Percentiles rank a stretch among this genome's conserved stretches.
phyloP scores from a whole-genome alignment of 2,113 vertebrate genomes.

The Megalops atlanticus region DNA sequence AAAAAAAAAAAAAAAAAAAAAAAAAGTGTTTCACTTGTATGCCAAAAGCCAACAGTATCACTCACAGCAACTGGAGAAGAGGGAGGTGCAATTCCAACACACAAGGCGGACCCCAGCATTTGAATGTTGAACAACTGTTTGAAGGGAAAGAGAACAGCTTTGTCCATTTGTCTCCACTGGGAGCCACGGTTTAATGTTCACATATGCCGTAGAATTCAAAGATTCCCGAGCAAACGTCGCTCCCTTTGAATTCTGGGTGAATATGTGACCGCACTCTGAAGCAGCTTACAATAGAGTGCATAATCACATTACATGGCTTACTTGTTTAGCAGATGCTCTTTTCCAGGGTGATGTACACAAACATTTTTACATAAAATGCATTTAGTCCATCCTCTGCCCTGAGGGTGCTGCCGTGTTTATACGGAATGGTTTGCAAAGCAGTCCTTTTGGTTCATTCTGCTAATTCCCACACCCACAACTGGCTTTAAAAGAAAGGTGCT shows the following conservation, averaged over 20 bases:
- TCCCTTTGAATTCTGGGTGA: neutral
- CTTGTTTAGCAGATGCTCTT: neutral
- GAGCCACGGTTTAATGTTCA: neutral
- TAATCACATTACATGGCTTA: neutral
- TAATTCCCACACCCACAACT: no score
- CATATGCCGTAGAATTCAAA: neutral
- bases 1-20: no score
- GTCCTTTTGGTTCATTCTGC: no score
- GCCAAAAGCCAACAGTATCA: no score
- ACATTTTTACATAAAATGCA: neutral
- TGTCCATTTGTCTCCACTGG: neutral
- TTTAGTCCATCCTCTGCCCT: no score
- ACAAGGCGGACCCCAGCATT: no score
- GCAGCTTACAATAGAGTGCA: neutral
- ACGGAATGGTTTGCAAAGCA: no score
- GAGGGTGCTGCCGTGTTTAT: no score
- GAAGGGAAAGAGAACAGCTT: neutral
- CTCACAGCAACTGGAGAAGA: no score
- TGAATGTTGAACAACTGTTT: no score
- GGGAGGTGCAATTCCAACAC: no score
- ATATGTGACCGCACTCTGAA: neutral
- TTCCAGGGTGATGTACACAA: neutral
- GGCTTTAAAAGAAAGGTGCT: neutral
- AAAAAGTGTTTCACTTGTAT: no score
- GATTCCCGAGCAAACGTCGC: neutral